phyloP scores from a whole-genome alignment of 1,140 invertebrate species.

The Cydia amplana region DNA sequence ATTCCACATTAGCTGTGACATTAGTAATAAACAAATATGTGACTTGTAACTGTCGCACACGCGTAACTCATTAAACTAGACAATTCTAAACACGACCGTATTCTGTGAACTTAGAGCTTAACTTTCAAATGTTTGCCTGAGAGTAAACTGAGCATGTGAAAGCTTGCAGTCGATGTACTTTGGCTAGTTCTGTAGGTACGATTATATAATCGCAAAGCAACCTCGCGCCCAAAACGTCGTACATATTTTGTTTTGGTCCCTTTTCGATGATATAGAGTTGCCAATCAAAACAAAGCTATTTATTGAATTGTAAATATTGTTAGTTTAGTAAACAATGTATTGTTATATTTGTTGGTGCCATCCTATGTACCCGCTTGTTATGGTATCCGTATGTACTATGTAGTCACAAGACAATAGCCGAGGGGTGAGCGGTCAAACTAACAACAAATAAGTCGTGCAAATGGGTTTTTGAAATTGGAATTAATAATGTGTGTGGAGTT shows the following conservation, averaged over 20 bases:
- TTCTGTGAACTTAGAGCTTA: neutral
- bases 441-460: too few relatives aligned
- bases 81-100: neutral
- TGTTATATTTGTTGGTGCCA: too few relatives aligned
- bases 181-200: neutral
- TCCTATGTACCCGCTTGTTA: too few relatives aligned
- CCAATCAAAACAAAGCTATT: neutral
- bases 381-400: too few relatives aligned
- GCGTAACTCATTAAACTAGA: neutral
- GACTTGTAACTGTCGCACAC: neutral
- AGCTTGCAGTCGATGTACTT: neutral
- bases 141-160: neutral
- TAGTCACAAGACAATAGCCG: too few relatives aligned
- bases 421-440: too few relatives aligned
- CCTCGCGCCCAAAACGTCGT: neutral
- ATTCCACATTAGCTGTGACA: slow-evolving; percentile 18
- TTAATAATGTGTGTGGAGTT: too few relatives aligned
- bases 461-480: too few relatives aligned
- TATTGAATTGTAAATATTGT: too few relatives aligned
- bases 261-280: neutral
- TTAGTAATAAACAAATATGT: slow-evolving; percentile 16
- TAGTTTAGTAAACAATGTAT: too few relatives aligned
- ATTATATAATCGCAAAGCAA: slow-evolving; percentile 7
- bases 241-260: neutral
- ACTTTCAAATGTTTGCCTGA: neutral